phyloP scores from a whole-genome alignment of 2,113 vertebrate genomes.

The Bothrops jararaca region DNA sequence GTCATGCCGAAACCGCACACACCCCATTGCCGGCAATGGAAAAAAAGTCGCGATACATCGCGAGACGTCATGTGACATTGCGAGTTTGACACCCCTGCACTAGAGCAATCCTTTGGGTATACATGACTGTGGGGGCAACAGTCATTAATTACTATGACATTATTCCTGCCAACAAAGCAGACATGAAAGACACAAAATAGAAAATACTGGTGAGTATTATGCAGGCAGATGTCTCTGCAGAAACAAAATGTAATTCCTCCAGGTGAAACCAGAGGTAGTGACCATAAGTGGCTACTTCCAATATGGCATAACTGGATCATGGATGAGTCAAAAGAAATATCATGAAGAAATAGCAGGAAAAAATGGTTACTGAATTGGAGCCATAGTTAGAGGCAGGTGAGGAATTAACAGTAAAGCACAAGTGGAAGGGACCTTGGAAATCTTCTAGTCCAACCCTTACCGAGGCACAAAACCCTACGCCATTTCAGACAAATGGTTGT shows the following conservation, averaged over 20 bases:
- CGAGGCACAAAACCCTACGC: neutral
- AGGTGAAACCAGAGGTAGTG: neutral
- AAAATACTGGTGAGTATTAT: neutral
- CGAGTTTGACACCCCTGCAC: neutral
- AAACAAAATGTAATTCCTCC: neutral
- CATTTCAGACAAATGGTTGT: neutral
- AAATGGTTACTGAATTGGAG: neutral
- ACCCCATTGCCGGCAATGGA: too few relatives aligned
- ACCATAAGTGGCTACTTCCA: neutral
- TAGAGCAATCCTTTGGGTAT: neutral
- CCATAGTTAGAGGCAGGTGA: neutral
- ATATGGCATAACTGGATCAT: neutral
- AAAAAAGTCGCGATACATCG: neutral
- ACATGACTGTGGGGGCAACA: neutral
- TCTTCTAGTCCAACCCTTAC: neutral
- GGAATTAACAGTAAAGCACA: neutral
- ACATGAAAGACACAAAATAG: neutral
- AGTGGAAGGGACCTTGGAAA: neutral
- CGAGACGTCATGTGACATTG: accelerated
- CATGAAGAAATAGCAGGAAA: neutral
- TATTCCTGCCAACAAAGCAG: neutral
- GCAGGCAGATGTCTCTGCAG: neutral
- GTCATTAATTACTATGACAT: neutral
- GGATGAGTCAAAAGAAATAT: neutral
- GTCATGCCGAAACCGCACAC: neutral